Conservation (phyloP, 2,888 invertebrate genomes). For the Dendrolimus pini region DNA sequence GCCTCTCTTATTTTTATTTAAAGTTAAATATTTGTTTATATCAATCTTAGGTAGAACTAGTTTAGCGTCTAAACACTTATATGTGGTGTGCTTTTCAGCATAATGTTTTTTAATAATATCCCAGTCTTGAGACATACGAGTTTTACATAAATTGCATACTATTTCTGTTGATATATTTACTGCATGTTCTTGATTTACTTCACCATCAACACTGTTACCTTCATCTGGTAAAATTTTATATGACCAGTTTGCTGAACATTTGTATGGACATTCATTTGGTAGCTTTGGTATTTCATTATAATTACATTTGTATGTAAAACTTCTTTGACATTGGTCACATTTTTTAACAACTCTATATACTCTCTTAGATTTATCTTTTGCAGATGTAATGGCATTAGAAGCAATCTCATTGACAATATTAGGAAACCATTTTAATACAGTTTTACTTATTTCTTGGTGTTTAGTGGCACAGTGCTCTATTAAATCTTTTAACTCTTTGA, state of each 20-base stretch:
- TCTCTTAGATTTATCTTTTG: slow-evolving; percentile 3
- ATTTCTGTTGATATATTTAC: slow-evolving; percentile 15
- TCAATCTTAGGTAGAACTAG: slow-evolving; percentile 35
- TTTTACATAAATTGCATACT: slow-evolving; percentile 47
- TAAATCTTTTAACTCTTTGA: slow-evolving; percentile 30
- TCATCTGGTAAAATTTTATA: slow-evolving; percentile 13
- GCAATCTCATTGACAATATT: slow-evolving; percentile 14
- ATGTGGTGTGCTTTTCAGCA: slow-evolving; percentile 37
- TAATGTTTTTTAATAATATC: slow-evolving; percentile 51
- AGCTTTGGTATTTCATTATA: slow-evolving; percentile 41
- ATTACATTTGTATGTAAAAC: slow-evolving; percentile 50
- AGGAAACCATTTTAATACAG: slow-evolving; percentile 19
- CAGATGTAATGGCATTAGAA: not conserved
- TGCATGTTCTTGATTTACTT: slow-evolving; percentile 6
- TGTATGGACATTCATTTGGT: slow-evolving; percentile 53
- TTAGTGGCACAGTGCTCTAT: slow-evolving; percentile 38
- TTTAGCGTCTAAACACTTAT: slow-evolving; percentile 49
- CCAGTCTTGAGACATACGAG: slow-evolving; percentile 44
- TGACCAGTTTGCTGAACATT: slow-evolving; percentile 30
- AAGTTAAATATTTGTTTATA: slow-evolving; percentile 21
- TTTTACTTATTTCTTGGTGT: slow-evolving; percentile 24
- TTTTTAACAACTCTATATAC: slow-evolving; percentile 47
- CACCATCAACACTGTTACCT: slow-evolving; percentile 2
- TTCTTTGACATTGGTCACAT: slow-evolving; percentile 49
- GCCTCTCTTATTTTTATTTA: slow-evolving; percentile 5